phyloP scores from a whole-genome alignment of 2,797 vertebrate genomes.

The Trachops cirrhosus region DNA sequence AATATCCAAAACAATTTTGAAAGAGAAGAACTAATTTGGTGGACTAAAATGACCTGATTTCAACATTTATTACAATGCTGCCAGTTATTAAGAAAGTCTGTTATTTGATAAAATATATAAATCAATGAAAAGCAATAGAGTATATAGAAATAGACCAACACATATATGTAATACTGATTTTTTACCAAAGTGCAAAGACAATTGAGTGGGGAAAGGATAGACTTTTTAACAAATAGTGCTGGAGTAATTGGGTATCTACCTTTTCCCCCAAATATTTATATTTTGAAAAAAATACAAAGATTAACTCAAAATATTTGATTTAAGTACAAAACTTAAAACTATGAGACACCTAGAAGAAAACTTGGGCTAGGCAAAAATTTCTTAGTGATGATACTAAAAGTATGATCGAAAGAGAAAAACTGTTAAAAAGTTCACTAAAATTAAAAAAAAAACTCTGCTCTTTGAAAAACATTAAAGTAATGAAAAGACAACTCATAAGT shows the following conservation, averaged over 20 bases:
- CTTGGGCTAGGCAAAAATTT: neutral
- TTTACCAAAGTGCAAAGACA: neutral
- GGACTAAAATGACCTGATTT: neutral
- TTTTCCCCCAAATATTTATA: neutral
- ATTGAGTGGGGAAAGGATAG: neutral
- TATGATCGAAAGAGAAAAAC: neutral
- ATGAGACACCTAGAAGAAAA: neutral
- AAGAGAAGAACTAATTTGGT: neutral
- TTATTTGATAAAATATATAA: neutral
- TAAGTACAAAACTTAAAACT: neutral
- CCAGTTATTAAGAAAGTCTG: neutral
- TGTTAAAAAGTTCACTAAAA: neutral
- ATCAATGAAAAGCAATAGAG: neutral
- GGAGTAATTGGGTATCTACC: neutral
- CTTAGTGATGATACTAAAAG: neutral
- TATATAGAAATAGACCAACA: neutral
- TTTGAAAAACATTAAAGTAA: neutral
- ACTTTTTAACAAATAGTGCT: neutral
- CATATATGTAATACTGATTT: neutral
- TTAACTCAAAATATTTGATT: neutral
- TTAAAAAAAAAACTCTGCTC: neutral
- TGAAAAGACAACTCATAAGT: neutral
- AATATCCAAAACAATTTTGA: neutral
- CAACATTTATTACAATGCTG: neutral
- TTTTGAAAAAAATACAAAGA: neutral